A percentile compares a stretch with the other conserved stretches of the same genome.
Conservation (phyloP, 2,113 vertebrate species). For the Austrofundulus limnaeus region DNA sequence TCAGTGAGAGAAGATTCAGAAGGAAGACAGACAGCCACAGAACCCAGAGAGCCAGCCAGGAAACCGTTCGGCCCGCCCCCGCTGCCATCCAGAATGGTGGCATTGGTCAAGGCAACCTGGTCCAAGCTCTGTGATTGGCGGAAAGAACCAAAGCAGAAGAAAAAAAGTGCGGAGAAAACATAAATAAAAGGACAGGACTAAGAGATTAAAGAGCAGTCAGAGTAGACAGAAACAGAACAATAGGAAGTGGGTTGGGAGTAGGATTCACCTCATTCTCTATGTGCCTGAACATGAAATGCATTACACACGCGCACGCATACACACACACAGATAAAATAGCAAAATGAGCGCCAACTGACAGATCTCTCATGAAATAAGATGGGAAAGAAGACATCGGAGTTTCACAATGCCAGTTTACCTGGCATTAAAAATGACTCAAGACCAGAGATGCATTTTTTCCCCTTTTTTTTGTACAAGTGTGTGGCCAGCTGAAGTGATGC, state of each 20-base stretch:
- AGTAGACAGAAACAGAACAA: constrained; percentile 56
- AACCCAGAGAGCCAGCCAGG: constrained; percentile 86
- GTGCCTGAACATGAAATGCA: constrained; percentile 48
- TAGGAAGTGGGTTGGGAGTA: constrained; percentile 11
- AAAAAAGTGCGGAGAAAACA: constrained; percentile 57
- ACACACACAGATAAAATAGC: not conserved
- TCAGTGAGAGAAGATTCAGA: constrained; percentile 91
- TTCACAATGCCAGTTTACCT: constrained; percentile 10
- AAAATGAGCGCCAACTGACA: constrained; percentile 17
- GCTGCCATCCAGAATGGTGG: constrained; percentile 82
- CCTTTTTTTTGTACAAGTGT: constrained; percentile 23
- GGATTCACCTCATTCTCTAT: constrained; percentile 40
- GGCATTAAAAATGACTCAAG: not conserved
- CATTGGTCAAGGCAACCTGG: constrained; percentile 80
- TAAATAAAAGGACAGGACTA: constrained; percentile 53
- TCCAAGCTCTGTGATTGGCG: constrained; percentile 85
- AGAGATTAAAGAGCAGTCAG: constrained; percentile 56
- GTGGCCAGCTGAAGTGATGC: constrained; percentile 53
- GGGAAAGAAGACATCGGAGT: constrained; percentile 8
- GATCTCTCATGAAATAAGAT: constrained; percentile 12
- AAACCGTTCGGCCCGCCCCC: constrained; percentile 86
- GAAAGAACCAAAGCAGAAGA: constrained; percentile 75
- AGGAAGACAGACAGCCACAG: constrained; percentile 90
- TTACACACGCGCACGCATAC: not conserved
- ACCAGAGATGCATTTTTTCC: not conserved